phyloP scores from a whole-genome alignment of 1,140 invertebrate genomes.

The Temnothorax curvispinosus region DNA sequence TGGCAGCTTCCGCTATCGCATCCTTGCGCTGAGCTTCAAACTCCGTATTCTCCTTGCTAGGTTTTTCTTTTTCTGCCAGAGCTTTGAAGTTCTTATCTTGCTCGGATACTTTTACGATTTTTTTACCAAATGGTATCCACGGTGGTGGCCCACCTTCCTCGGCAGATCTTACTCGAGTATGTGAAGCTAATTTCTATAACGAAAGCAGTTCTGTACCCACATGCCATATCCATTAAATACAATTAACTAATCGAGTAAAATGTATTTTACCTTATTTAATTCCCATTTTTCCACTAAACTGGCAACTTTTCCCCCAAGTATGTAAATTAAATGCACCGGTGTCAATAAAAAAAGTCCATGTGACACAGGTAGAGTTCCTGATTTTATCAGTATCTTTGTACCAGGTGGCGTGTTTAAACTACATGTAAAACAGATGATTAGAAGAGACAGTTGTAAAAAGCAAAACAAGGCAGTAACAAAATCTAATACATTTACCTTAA shows the following conservation, averaged over 20 bases:
- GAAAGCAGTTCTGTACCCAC: background rate
- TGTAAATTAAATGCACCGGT: conserved; percentile 87
- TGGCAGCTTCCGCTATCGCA: conserved; percentile 94
- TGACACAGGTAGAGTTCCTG: conserved; percentile 83
- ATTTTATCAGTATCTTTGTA: conserved; percentile 83
- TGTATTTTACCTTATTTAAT: conserved; percentile 88
- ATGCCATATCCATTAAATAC: background rate
- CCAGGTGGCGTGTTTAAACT: conserved; percentile 85
- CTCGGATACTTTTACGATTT: conserved; percentile 87
- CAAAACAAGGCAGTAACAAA: background rate
- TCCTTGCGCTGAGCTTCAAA: conserved; percentile 94
- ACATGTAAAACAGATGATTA: conserved; percentile 13
- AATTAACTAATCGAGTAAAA: conserved; percentile 20
- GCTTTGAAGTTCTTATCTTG: conserved; percentile 91
- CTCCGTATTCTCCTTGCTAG: conserved; percentile 90
- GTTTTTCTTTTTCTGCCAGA: conserved; percentile 87
- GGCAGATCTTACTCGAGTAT: conserved; percentile 87
- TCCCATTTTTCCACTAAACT: conserved; percentile 96
- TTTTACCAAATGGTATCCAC: conserved; percentile 96
- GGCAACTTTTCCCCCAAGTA: conserved; percentile 93
- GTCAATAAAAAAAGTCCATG: conserved; percentile 91
- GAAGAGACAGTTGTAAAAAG: background rate
- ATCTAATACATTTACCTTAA: conserved; percentile 85
- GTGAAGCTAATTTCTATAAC: conserved; percentile 89
- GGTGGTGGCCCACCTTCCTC: conserved; percentile 93